These are phyloP conservation scores for Rhinopomastus cyanomelas DNA, from an alignment of 2,113 vertebrate species.

Conservation along the genomic window DNA sequence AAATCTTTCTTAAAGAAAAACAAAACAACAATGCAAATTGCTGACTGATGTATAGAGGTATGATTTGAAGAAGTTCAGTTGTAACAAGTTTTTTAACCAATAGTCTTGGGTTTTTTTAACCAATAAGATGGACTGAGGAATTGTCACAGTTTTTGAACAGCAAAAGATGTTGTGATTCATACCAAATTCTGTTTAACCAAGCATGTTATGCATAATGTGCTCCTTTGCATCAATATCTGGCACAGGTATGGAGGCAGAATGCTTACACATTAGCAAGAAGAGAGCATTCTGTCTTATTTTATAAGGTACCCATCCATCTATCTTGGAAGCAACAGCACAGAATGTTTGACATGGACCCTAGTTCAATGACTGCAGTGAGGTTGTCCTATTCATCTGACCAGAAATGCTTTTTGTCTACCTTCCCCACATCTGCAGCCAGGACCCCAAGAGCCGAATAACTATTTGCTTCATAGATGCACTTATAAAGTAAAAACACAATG, in stretches of 20 bases:
- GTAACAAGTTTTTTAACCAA: not conserved
- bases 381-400: not conserved
- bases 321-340: not conserved
- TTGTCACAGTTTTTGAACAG: not conserved
- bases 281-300: not conserved
- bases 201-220: not conserved
- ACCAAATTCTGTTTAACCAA: not conserved
- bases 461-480: not conserved
- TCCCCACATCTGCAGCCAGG: not conserved
- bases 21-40: rapidly evolving
- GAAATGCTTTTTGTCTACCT: not conserved
- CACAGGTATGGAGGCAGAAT: constrained; percentile 9
- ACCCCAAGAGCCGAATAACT: not conserved
- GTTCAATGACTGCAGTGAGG: not conserved
- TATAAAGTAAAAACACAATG: not conserved
- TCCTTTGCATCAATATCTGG: constrained; percentile 39
- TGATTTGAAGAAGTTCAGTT: not conserved
- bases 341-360: not conserved
- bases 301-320: constrained; percentile 2
- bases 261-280: constrained; percentile 23
- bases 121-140: not conserved
- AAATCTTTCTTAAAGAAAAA: not conserved
- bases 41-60: not conserved
- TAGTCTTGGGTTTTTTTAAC: not conserved
- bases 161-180: not conserved